Evolutionary conservation across 2,888 invertebrate species (phyloP).

Genomic region (Phyllotreta striolata): DNA sequence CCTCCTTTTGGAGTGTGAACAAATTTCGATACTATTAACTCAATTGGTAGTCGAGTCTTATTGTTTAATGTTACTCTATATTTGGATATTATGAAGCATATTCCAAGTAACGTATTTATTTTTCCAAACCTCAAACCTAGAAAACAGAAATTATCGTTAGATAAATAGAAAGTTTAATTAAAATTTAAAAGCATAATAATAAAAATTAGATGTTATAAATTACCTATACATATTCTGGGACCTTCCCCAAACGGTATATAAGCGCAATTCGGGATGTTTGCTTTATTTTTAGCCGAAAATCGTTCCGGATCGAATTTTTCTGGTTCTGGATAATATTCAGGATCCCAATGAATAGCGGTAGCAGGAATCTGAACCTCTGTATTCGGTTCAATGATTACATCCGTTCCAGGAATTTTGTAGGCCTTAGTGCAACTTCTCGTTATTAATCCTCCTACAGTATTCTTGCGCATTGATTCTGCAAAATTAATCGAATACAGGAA

Average conservation of each 20-base stretch:
- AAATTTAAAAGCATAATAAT: too few species aligned
- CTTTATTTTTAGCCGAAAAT: conserved; percentile 42
- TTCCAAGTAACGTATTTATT: too few species aligned
- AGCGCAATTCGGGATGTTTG: conserved; percentile 28
- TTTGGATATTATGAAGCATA: too few species aligned
- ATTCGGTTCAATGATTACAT: conserved; percentile 46
- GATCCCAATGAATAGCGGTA: conserved; percentile 52
- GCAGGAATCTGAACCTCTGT: conserved; percentile 47
- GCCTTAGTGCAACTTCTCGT: conserved; percentile 41
- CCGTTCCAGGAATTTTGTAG: conserved; percentile 51
- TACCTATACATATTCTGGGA: conserved; percentile 46
- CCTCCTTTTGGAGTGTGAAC: too few species aligned
- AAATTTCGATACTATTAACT: too few species aligned
- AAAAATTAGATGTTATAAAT: conserved; percentile 34
- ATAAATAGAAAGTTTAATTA: too few species aligned
- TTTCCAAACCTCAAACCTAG: too few species aligned
- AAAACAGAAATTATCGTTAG: too few species aligned
- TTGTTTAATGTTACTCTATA: too few species aligned
- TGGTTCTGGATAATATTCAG: conserved; percentile 52
- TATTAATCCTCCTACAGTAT: conserved; percentile 50
- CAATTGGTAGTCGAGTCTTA: too few species aligned
- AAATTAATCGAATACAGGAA: conserved; percentile 30
- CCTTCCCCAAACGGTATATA: conserved; percentile 44
- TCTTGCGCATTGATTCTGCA: conserved; percentile 55
- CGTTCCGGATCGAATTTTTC: conserved; percentile 44